Conservation (phyloP, 2,113 vertebrate genomes). For the Cottus gobio region DNA sequence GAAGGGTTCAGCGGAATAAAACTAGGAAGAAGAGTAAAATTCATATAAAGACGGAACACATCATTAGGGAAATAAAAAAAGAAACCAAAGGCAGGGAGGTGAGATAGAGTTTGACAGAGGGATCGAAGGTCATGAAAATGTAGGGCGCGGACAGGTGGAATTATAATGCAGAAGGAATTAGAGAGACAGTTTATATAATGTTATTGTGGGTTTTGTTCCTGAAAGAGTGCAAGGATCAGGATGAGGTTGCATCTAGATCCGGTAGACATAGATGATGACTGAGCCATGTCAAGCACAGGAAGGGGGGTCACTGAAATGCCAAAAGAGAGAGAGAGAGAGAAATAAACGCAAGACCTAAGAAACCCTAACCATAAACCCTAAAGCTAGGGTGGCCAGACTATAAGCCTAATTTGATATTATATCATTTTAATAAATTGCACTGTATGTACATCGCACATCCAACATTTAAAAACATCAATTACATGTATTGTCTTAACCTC, state of each 20-base stretch:
- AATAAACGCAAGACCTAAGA: constrained; percentile 6
- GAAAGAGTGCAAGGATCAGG: constrained; percentile 35
- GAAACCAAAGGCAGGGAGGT: constrained; percentile 7
- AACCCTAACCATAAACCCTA: background rate
- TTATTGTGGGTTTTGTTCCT: constrained; percentile 27
- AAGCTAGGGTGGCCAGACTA: background rate
- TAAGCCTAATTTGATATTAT: background rate
- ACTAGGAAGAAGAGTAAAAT: constrained; percentile 36
- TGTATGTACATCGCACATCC: background rate
- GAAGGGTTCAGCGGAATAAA: constrained; percentile 52
- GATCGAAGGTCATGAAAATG: constrained; percentile 57
- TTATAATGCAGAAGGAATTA: constrained; percentile 58
- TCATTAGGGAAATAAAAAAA: constrained; percentile 31
- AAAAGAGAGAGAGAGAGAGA: background rate
- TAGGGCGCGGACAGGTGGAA: constrained; percentile 41
- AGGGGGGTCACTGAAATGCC: constrained; percentile 32
- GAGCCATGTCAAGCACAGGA: constrained; percentile 36
- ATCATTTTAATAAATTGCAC: background rate
- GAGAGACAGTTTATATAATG: constrained; percentile 59
- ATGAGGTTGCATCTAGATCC: constrained; percentile 31
- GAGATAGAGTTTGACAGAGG: constrained; percentile 46
- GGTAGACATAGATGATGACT: constrained; percentile 24
- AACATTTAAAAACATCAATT: background rate
- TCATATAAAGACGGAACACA: constrained; percentile 39
- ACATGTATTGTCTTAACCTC: background rate